These are phyloP conservation scores for Dolichallabes microphthalmus DNA, from an alignment of 2,113 vertebrate genomes.

Conservation along the genomic window DNA sequence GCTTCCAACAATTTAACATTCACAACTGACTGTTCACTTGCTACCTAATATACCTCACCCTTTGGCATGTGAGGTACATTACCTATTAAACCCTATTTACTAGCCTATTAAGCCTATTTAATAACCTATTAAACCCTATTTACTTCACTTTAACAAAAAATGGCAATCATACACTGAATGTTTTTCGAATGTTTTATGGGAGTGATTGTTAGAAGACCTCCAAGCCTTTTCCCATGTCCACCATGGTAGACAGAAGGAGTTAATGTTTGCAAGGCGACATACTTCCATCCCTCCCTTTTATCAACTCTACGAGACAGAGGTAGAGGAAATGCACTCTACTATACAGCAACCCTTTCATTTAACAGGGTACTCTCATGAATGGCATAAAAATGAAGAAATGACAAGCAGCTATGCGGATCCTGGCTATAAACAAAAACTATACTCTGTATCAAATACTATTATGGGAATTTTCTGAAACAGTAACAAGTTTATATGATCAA, in stretches of 20 bases:
- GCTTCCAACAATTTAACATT: too few species aligned
- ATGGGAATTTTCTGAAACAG: neutral
- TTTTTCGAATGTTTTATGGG: neutral
- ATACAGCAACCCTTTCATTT: neutral
- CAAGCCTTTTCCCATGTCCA: neutral
- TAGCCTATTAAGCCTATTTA: too few species aligned
- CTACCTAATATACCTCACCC: too few species aligned
- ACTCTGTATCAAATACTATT: slow-evolving; percentile 18
- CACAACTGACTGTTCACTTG: too few species aligned
- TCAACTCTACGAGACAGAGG: neutral
- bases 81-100: too few species aligned
- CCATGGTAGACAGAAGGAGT: neutral
- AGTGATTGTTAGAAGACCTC: slow-evolving; percentile 29
- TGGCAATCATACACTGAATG: too few species aligned
- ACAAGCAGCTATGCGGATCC: neutral
- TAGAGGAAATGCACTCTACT: neutral
- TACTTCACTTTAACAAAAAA: too few species aligned
- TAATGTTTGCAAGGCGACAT: neutral
- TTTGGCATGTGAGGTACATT: too few species aligned
- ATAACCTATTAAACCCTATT: too few species aligned
- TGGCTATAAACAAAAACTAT: neutral
- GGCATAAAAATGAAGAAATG: neutral
- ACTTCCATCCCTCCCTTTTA: neutral
- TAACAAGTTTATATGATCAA: neutral
- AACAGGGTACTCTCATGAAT: neutral